phyloP scores from a whole-genome alignment of 1,140 invertebrate genomes.

The Lethocerus indicus region DNA sequence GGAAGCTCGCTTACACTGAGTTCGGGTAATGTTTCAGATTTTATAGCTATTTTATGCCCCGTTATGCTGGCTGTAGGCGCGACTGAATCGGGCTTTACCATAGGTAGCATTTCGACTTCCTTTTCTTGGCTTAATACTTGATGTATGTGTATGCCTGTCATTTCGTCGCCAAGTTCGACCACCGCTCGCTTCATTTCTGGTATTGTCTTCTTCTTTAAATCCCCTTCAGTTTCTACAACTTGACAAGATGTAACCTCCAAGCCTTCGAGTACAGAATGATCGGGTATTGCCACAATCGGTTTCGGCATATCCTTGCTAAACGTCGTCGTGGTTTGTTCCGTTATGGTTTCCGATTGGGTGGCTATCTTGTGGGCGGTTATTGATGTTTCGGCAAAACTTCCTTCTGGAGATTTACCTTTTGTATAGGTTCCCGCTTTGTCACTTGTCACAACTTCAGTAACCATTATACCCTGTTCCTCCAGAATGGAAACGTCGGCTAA shows the following conservation, averaged over 20 bases:
- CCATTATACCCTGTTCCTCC: slow-evolving; percentile 31
- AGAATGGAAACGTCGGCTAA: slow-evolving; percentile 27
- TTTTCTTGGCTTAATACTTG: slow-evolving; percentile 34
- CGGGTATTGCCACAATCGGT: slow-evolving; percentile 26
- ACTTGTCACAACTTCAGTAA: slow-evolving; percentile 30
- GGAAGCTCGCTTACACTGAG: slow-evolving; percentile 26
- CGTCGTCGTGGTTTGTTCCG: slow-evolving; percentile 29
- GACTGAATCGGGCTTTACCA: slow-evolving; percentile 24
- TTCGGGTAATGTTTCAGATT: slow-evolving; percentile 30
- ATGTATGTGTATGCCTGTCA: slow-evolving; percentile 26
- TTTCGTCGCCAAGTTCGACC: slow-evolving; percentile 29
- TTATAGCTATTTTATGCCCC: slow-evolving; percentile 29
- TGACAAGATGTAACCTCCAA: slow-evolving; percentile 31
- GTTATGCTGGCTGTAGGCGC: slow-evolving; percentile 27
- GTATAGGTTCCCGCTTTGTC: slow-evolving; percentile 20
- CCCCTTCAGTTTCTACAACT: slow-evolving; percentile 34
- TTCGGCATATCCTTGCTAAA: slow-evolving; percentile 24
- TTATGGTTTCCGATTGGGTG: slow-evolving; percentile 29
- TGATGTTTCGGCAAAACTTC: slow-evolving; percentile 22
- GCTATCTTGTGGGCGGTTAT: slow-evolving; percentile 30
- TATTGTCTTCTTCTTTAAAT: slow-evolving; percentile 24
- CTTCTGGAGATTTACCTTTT: slow-evolving; percentile 21
- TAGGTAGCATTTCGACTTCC: slow-evolving; percentile 27
- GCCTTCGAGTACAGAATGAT: slow-evolving; percentile 29
- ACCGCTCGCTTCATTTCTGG: slow-evolving; percentile 30